A percentile compares a stretch with the other conserved stretches of the same genome.
Conservation (phyloP, 2,888 invertebrate species). For the Octonoba sinensis region DNA sequence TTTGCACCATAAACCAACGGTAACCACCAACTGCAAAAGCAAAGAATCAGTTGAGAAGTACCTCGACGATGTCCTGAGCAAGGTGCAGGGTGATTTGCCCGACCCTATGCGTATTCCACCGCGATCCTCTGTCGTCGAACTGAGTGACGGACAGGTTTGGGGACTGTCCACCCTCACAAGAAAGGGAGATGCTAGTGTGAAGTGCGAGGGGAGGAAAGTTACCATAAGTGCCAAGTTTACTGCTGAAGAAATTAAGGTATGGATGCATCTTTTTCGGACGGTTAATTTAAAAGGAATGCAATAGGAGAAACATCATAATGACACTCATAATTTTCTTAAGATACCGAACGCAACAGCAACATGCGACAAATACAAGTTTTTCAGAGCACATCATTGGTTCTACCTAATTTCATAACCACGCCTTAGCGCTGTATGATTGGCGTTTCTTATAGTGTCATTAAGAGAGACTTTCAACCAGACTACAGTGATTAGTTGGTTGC, state of each 20-base stretch:
- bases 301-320: too few species aligned
- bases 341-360: too few species aligned
- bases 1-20: not conserved
- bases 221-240: constrained; percentile 28
- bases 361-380: too few species aligned
- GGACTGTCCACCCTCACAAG: constrained; percentile 33
- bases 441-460: too few species aligned
- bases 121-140: constrained; percentile 30
- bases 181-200: constrained; percentile 9
- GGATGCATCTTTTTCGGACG: too few species aligned
- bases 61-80: constrained; percentile 29
- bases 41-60: constrained; percentile 26
- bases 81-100: constrained; percentile 23
- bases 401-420: too few species aligned
- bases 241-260: constrained; percentile 49
- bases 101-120: constrained; percentile 53
- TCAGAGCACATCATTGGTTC: too few species aligned
- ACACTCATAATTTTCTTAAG: too few species aligned
- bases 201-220: constrained; percentile 19
- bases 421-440: too few species aligned
- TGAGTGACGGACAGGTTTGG: constrained; percentile 46
- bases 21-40: constrained; percentile 14
- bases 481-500: too few species aligned
- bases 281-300: too few species aligned
- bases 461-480: too few species aligned